Conservation (phyloP, 1,140 invertebrate species). For the Harlomillsia oculata region DNA sequence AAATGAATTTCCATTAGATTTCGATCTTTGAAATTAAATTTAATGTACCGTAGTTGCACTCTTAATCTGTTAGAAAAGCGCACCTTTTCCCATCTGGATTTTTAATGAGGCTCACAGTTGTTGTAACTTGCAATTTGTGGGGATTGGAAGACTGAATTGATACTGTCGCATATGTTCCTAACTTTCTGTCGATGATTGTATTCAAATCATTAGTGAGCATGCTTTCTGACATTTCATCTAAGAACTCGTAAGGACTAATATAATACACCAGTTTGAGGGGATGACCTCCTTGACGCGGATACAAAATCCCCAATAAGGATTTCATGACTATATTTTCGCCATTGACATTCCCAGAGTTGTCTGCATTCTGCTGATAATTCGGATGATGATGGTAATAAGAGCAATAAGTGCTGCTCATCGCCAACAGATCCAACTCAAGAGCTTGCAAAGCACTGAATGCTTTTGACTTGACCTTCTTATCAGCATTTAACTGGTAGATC, state of each 20-base stretch:
- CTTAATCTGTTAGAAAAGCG: constrained; percentile 6
- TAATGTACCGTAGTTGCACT: not conserved
- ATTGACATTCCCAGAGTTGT: constrained; percentile 66
- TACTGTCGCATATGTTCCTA: constrained; percentile 79
- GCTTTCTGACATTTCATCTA: constrained; percentile 63
- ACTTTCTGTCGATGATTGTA: constrained; percentile 54
- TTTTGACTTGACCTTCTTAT: constrained; percentile 88
- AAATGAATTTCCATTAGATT: too few relatives aligned
- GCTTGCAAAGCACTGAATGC: constrained; percentile 84
- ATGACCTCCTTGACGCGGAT: constrained; percentile 54
- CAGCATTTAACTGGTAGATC: constrained; percentile 87
- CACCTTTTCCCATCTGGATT: constrained; percentile 66
- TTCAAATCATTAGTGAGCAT: constrained; percentile 64
- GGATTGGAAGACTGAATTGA: constrained; percentile 78
- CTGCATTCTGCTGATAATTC: too few relatives aligned
- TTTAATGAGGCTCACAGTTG: constrained; percentile 57
- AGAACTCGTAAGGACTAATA: constrained; percentile 84
- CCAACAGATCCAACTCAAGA: constrained; percentile 80
- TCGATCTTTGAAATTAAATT: constrained; percentile 2
- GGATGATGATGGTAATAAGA: too few relatives aligned
- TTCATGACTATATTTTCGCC: constrained; percentile 79
- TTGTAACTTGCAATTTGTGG: constrained; percentile 69
- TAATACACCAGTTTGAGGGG: constrained; percentile 91
- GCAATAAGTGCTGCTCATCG: constrained; percentile 68
- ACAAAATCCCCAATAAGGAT: constrained; percentile 67